Evolutionary conservation across 2,113 vertebrate genomes (phyloP).

Genomic region (Bubo blakistoni): DNA sequence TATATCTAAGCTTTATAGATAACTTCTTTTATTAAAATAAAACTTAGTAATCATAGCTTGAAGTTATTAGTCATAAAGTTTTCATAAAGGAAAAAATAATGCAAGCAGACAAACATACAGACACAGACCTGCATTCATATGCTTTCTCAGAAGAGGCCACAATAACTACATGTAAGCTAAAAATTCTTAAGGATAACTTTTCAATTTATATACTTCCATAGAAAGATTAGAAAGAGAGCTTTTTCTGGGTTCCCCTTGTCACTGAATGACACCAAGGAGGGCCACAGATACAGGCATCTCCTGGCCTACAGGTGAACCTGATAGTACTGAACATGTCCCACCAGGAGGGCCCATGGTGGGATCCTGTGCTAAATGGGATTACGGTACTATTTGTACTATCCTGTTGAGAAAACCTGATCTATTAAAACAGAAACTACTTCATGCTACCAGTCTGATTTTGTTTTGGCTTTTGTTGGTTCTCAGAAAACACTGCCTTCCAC

Average conservation of each 20-base stretch:
- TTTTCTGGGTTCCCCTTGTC: accelerated
- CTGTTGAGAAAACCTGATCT: not conserved
- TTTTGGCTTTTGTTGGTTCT: not conserved
- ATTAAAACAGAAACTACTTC: not conserved
- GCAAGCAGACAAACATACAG: not conserved
- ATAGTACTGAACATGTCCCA: not conserved
- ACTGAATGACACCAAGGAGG: not conserved
- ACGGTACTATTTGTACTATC: not conserved
- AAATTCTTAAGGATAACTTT: not conserved
- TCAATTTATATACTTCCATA: not conserved
- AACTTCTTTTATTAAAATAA: not conserved
- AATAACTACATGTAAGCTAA: not conserved
- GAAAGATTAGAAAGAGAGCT: not conserved
- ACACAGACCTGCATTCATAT: not conserved
- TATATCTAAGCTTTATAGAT: not conserved
- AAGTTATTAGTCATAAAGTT: not conserved
- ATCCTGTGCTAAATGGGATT: accelerated
- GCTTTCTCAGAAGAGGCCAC: not conserved
- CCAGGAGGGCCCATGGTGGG: not conserved
- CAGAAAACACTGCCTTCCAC: not conserved
- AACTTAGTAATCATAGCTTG: not conserved
- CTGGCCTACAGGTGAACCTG: not conserved
- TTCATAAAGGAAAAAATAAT: not conserved
- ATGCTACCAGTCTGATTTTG: not conserved
- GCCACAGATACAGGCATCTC: not conserved